Base-by-base conservation (phyloP, 2,797 vertebrate species). In the Tarsius wallacei region DNA sequence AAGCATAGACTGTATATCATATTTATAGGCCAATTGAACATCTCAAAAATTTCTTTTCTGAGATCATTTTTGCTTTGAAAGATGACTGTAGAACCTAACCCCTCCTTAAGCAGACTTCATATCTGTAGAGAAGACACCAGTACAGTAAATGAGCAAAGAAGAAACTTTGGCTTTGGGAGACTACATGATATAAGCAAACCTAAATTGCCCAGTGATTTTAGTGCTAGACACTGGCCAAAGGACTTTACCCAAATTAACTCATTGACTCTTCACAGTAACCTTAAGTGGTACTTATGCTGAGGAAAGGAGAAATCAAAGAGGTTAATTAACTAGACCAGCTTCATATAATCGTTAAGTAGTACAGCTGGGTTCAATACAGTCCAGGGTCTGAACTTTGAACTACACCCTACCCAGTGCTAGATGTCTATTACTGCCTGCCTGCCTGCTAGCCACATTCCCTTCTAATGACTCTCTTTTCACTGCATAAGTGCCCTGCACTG, bases 241-340 rank as follows among this genome's bases (percentile, higher is more conserved):
- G 74, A 86, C 55, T 94, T 96, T 26, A 89, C 53, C 63, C 85
- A 85, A 90, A 82, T 97, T 89, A 80, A 55, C 66, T 83, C 33
- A 78, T 22, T 64, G 70, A 88, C 92, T 93, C 31, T n/a, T 92
- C 80, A 82, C 14, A n/a, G 16, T 93, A 87, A 94, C 64, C 51
- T 59, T 95, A 92, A 63, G 21, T 95, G 77, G 21, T 51, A 28
- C 55, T 96, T 83, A 87, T 42, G 61, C 4, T 61, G 73, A 90
- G 81, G 59, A 91, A 95, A 84, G 28, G 63, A 87, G 92, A 95
- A 92, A 68, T 88, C 87, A 90, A 78, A 76, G 76, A 85, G 73
- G 24, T 87, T 86, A 88, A 88, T 86, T 95, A 82, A 96, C 31
- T 88, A 80, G 33, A 86, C 49, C 22, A 15, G 57, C 91, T 31